phyloP scores from a whole-genome alignment of 30 jellyfish, hydroid and myxozoan genomes.

The Pseudorhiza aurosa region DNA sequence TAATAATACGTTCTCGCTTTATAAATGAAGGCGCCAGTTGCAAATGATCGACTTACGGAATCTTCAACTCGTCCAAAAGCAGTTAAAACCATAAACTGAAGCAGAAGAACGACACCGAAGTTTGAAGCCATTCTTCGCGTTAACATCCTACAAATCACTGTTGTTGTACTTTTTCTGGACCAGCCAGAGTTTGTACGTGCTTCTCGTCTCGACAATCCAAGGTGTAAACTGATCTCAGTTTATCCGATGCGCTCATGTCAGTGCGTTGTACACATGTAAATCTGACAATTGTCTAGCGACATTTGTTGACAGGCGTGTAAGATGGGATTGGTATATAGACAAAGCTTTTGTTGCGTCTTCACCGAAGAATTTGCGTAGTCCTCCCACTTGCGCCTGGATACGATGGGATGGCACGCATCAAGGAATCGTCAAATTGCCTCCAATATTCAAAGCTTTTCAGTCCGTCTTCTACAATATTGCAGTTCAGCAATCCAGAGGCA shows the following conservation, averaged over 20 bases:
- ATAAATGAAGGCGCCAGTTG: not conserved
- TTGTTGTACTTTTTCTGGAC: slow-evolving; percentile 7
- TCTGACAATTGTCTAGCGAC: not conserved
- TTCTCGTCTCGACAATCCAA: slow-evolving; percentile 1
- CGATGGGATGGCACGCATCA: no score
- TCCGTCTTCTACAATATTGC: no score
- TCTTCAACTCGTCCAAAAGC: slow-evolving; percentile 46
- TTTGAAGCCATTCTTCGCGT: not conserved
- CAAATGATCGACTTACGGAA: slow-evolving; percentile 23
- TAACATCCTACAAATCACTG: not conserved
- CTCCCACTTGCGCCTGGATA: no score
- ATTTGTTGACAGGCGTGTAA: slow-evolving; percentile 17
- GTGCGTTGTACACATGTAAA: not conserved
- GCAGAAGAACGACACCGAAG: not conserved
- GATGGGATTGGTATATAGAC: not conserved
- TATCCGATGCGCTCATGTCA: not conserved
- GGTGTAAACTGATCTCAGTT: not conserved
- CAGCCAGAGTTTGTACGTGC: slow-evolving; percentile 3
- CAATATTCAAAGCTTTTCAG: no score
- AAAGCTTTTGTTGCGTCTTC: not conserved
- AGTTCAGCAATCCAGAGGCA: no score
- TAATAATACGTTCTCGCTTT: not conserved
- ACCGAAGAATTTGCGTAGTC: no score
- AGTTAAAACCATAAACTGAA: slow-evolving; percentile 8
- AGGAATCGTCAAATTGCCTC: no score